phyloP scores from a whole-genome alignment of 2,888 invertebrate genomes.

The Syrphus vitripennis region DNA sequence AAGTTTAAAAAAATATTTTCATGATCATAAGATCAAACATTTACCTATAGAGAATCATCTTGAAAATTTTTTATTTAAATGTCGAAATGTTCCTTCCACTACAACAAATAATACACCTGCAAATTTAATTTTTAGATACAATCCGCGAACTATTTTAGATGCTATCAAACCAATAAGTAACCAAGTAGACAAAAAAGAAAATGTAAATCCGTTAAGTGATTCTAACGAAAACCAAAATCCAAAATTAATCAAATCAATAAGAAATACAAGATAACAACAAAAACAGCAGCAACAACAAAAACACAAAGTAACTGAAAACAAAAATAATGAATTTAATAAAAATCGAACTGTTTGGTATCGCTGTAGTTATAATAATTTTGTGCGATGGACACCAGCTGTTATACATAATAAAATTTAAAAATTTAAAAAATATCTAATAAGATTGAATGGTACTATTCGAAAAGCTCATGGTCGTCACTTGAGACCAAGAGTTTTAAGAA shows the following conservation, averaged over 20 bases:
- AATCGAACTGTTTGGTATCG: no score
- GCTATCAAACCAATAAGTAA: not conserved
- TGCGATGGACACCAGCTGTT: no score
- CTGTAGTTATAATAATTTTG: no score
- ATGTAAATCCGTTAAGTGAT: not conserved
- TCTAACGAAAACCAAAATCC: not conserved
- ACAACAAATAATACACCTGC: not conserved
- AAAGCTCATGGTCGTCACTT: slow-evolving; percentile 5
- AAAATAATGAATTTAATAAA: not conserved
- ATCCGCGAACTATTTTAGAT: not conserved
- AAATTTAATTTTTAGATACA: not conserved
- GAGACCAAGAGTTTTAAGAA: slow-evolving; percentile 2
- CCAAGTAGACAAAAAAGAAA: not conserved
- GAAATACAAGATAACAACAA: no score
- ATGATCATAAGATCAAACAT: not conserved
- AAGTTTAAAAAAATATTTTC: not conserved
- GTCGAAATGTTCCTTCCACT: not conserved
- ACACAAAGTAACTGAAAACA: not conserved
- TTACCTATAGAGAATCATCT: not conserved
- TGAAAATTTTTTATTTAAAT: slow-evolving; percentile 2
- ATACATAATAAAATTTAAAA: no score
- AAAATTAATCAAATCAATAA: not conserved
- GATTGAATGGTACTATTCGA: slow-evolving; percentile 17
- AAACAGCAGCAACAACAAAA: not conserved
- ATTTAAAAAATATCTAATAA: slow-evolving; percentile 18